Evolutionary conservation across 2,888 invertebrate genomes (phyloP), one percentile per base, ranked within the genome.

Genomic region (Hyposoter dolosus): DNA sequence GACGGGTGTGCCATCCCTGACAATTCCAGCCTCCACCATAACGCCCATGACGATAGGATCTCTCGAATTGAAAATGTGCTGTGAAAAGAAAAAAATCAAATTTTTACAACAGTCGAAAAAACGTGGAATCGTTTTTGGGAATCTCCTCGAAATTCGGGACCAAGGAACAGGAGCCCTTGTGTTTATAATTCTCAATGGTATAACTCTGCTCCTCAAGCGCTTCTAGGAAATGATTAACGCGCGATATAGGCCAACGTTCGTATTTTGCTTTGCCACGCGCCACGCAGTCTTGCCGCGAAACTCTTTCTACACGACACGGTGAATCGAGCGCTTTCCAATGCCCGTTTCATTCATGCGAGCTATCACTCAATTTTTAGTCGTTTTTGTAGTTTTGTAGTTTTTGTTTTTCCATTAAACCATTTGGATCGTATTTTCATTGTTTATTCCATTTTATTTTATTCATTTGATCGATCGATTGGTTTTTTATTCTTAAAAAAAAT

Each of bases 31-130:
- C 93, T 99, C 99, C 0, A 99, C 96, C 95, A 97, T 97, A 0
- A 99, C 98, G 65, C 99, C 99, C 91, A 98, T 96, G 32, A 99
- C 98, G 94, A 99, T 99, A 10, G 99, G 99, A 95, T 99, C 99
- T 85, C 99, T 96, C 10, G 98, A 98, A 95, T 99, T 99, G 96
- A 99, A 99, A 93, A 99, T 96, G 95, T 97, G 99, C 95, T 99
- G 97, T 12, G 7, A 50, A 17, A 45, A 40, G 3, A 53, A 28
- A 53, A 68, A 28, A 23, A 28, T 32, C 23, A 19, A 43, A 74
- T 65, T 19, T 12, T 66, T n/a, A 66, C 1, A 23, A 23, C 1
- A 5, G n/a, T n/a, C 0, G 53, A 35, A 69, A 19, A 56, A 9
- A 1, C 9, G 23, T 10, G 3, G 10, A 60, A 15, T 1, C 15